Base-by-base conservation (phyloP, 2,888 invertebrate species). In the Alsophila aescularia region DNA sequence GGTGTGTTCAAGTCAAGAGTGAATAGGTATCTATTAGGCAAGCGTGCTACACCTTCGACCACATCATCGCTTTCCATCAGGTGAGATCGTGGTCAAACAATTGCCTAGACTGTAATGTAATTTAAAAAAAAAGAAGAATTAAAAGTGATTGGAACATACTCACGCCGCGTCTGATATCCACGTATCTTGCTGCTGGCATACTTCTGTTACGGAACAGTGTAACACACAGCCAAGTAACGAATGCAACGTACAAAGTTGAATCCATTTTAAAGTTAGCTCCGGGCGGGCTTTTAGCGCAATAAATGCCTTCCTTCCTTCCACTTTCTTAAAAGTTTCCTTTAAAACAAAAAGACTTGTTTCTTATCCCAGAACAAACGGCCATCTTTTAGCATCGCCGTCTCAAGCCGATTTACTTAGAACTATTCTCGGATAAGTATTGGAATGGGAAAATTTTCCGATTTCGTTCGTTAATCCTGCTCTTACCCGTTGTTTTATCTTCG, bases 191-290 rank as follows among this genome's bases (percentile, higher is more conserved):
- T n/a, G n/a, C n/a, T n/a, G n/a, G n/a, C n/a, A n/a, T n/a, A n/a
- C n/a, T n/a, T n/a, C n/a, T n/a, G 21, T 72, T 73, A 75, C 75
- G 34, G 15, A 9, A 59, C 81, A 71, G 84, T 89, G 83, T 89
- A 56, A 82, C 55, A 66, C 14, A 14, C 53, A 50, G 64, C 69
- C 76, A 69, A 70, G 68, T 74, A 84, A 84, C n/a, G n/a, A 89
- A 89, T 87, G 87, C 89, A 88, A 81, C 86, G 80, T 81, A 83
- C 85, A 86, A 90, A 90, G 87, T 90, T 89, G 89, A 90, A 90
- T 90, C 90, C 86, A 88, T 87, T 90, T 88, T 90, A 88, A 90
- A 90, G 87, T 88, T 86, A 87, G 85, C 83, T 87, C 86, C 83
- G 80, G 73, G 77, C 79, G 81, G 76, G 90, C 90, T 90, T 89